Base-by-base conservation (phyloP, 2,797 vertebrate genomes). In the Rhinophrynus dorsalis region DNA sequence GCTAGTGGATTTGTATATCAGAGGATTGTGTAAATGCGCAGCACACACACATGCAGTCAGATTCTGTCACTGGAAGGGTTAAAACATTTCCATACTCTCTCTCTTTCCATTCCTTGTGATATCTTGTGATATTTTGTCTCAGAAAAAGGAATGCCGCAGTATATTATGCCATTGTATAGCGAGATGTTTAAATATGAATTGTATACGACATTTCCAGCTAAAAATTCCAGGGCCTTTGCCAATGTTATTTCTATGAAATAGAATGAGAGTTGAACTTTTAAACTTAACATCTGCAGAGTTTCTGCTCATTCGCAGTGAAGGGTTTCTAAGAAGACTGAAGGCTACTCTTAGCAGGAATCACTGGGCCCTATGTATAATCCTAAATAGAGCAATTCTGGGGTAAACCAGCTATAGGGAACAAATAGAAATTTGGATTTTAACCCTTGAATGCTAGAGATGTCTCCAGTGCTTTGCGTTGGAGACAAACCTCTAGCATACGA, bases 191-290 rank as follows among this genome's bases (percentile, higher is more conserved):
- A 63, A 71, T 57, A 48, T 56, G 51, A 55, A 63, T 71, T 63
- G 68, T 71, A 71, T 63, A 71, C 29, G 56, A 61, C 68, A 63
- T 63, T 71, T 70, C 27, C 60, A 63, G 51, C 26, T 12, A 47
- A 47, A 60, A 57, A 71, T 71, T 71, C 68, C 59, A 71, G 20
- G 54, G 21, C 40, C 29, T 42, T 56, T 71, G 60, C 42, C 68
- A 72, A 51, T 40, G 38, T 57, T 72, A 72, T 65, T 72, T 65
- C 68, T 64, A 42, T 65, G 60, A 57, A 72, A 71, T 38, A 48
- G 32, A 63, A 64, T 51, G 24, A 71, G 52, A 56, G 26, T 35
- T 64, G 52, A 72, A 72, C 68, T 71, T 64, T 64, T 48, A 70
- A 71, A 71, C 68, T 33, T 21, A 30, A 64, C 30, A 57, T 63